Evolutionary conservation across 2,888 invertebrate species (phyloP), one percentile per base, ranked within the genome.

Genomic region (Noctua janthina): DNA sequence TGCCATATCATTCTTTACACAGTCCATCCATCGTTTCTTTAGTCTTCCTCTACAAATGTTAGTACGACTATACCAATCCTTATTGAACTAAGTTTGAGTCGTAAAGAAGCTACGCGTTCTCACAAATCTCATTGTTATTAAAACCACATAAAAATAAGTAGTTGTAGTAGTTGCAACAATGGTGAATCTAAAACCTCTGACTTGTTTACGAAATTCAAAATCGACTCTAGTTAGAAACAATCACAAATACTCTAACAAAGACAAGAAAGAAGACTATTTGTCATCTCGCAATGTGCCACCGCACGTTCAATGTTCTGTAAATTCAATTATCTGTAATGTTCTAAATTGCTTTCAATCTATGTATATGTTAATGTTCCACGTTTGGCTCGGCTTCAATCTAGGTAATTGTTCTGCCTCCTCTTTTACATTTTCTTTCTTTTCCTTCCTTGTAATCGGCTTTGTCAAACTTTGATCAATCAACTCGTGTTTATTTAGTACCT

Each of bases 281-380:
- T 87, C 81, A 85, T 81, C 70, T 51, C 64, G 23, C 43, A 70
- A 72, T 39, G 49, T 43, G 1, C 59, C 49, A 70, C 73, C 77
- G 46, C 78, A 82, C n/a, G 82, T 29, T 75, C 86, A 86, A 85
- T 88, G 76, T 88, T 78, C 83, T 71, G 83, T 88, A 66, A 88
- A 88, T 83, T 86, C 88, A 88, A 87, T 86, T 82, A 88, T 72
- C 73, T 70, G 70, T 79, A 78, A 86, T 78, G 76, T 66, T 64
- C 77, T 78, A 74, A 84, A 85, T 78, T 62, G 73, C 69, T 68
- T 74, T 49, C 85, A 81, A 78, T 87, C 75, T 85, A 80, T 72
- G 62, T 71, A 43, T 66, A 81, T 84, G 72, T 84, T 79, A 77
- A 80, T 73, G 62, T 23, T 56, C 29, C 64, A 87, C 75, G 62